Evolutionary conservation across 2,888 invertebrate genomes (phyloP).

Genomic region (Saturnia japonica): DNA sequence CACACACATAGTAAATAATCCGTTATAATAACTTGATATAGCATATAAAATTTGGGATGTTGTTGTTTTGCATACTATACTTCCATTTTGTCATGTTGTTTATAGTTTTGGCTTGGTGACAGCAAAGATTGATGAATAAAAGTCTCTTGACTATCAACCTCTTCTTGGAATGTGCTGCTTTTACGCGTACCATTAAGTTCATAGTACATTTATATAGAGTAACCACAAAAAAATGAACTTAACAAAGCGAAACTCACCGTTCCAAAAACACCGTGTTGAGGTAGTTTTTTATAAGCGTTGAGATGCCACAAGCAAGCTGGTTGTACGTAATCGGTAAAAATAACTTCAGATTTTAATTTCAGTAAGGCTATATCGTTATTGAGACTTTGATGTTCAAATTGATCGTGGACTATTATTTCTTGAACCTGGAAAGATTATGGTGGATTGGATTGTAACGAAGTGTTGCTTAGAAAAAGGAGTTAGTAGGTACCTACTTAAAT

Average conservation of each 20-base stretch:
- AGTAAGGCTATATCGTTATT: slow-evolving; percentile 57
- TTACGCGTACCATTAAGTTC: too few relatives aligned
- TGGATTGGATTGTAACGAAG: background rate
- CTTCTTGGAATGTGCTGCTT: too few relatives aligned
- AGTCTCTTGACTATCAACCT: too few relatives aligned
- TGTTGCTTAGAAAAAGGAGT: background rate
- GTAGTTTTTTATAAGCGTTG: slow-evolving; percentile 40
- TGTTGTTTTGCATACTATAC: too few relatives aligned
- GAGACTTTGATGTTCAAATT: slow-evolving; percentile 34
- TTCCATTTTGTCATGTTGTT: too few relatives aligned
- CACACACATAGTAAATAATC: background rate
- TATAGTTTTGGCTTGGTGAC: too few relatives aligned
- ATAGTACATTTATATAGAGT: background rate
- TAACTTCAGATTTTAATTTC: slow-evolving; percentile 48
- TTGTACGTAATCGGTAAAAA: slow-evolving; percentile 53
- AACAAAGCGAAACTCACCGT: slow-evolving; percentile 41
- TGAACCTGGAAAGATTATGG: slow-evolving; percentile 41
- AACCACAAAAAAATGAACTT: background rate
- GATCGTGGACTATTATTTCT: slow-evolving; percentile 46
- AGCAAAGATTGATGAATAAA: too few relatives aligned
- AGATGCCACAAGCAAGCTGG: slow-evolving; percentile 59
- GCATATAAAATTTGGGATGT: too few relatives aligned
- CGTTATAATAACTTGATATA: too few relatives aligned
- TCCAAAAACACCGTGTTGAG: slow-evolving; percentile 37
- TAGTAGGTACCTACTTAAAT: too few relatives aligned